Percentiles rank a stretch among this genome's conserved stretches.
Conservation (phyloP, 2,888 invertebrate species). For the Tiliacea citrago region DNA sequence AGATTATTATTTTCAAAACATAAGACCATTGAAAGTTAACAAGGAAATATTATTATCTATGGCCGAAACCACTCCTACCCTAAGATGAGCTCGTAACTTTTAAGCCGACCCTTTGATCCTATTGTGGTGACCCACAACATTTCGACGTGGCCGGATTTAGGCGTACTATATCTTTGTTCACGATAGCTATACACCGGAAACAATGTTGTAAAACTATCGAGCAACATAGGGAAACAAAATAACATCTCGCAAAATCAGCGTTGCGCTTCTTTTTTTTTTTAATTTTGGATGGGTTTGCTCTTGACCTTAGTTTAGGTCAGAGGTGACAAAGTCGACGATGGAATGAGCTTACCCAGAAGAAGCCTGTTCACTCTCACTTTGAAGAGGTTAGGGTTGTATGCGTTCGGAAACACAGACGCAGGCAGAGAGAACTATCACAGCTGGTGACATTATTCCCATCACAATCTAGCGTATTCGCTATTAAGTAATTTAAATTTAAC, state of each 20-base stretch:
- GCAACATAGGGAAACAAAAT: not conserved
- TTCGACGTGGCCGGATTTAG: conserved; percentile 12
- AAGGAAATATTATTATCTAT: conserved; percentile 5
- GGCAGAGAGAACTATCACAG: too few species aligned
- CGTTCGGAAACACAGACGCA: too few species aligned
- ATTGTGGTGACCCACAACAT: conserved; percentile 34
- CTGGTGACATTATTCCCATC: too few species aligned
- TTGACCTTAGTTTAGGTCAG: too few species aligned
- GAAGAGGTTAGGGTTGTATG: too few species aligned
- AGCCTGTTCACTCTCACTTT: too few species aligned
- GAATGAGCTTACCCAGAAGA: too few species aligned
- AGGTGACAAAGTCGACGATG: too few species aligned
- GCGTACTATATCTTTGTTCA: conserved; percentile 16
- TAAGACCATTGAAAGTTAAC: conserved; percentile 12
- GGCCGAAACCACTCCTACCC: conserved; percentile 5
- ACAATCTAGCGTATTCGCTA: too few species aligned
- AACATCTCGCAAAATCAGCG: not conserved
- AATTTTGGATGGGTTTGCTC: too few species aligned
- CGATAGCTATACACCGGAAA: not conserved
- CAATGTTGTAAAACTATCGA: not conserved
- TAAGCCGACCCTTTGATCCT: conserved; percentile 42
- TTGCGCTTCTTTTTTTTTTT: too few species aligned
- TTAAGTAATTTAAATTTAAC: too few species aligned
- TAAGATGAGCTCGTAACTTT: conserved; percentile 32
- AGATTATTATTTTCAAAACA: not conserved